Evolutionary conservation across 2,888 invertebrate genomes (phyloP).

Genomic region (Epinotia bilunana): DNA sequence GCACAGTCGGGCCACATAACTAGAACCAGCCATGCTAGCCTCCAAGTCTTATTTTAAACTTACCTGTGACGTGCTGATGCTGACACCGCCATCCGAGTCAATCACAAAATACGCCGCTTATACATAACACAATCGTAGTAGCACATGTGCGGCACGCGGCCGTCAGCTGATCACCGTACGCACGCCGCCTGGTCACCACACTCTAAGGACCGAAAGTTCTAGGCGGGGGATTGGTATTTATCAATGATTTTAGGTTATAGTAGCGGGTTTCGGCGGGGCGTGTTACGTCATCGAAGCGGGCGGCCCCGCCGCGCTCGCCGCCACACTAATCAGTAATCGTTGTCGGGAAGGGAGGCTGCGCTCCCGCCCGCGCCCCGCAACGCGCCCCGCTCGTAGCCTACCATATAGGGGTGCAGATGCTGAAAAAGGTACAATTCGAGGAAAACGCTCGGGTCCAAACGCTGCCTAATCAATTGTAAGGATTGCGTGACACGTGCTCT

Average conservation of each 20-base stretch:
- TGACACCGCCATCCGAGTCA: slow-evolving; percentile 52
- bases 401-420: slow-evolving; percentile 47
- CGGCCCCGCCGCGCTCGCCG: slow-evolving; percentile 77
- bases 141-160: slow-evolving; percentile 72
- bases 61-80: slow-evolving; percentile 35
- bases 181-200: slow-evolving; percentile 19
- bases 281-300: slow-evolving; percentile 67
- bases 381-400: slow-evolving; percentile 70
- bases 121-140: slow-evolving; percentile 75
- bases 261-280: slow-evolving; percentile 65
- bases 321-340: slow-evolving; percentile 86
- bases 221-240: slow-evolving; percentile 16
- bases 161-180: slow-evolving; percentile 63
- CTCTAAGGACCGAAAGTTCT: slow-evolving; percentile 6
- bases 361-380: slow-evolving; percentile 56
- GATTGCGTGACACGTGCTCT: slow-evolving; percentile 1
- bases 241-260: slow-evolving; percentile 64
- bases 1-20: not conserved
- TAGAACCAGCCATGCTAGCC: not conserved
- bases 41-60: slow-evolving; percentile 27
- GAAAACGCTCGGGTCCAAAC: slow-evolving; percentile 1
- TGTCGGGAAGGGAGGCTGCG: slow-evolving; percentile 83
- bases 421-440: slow-evolving; percentile 44
- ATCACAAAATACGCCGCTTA: slow-evolving; percentile 65
- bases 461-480: slow-evolving; percentile 2